Base-by-base conservation (phyloP, 2,113 vertebrate species). In the Pachypanchax playfairii region DNA sequence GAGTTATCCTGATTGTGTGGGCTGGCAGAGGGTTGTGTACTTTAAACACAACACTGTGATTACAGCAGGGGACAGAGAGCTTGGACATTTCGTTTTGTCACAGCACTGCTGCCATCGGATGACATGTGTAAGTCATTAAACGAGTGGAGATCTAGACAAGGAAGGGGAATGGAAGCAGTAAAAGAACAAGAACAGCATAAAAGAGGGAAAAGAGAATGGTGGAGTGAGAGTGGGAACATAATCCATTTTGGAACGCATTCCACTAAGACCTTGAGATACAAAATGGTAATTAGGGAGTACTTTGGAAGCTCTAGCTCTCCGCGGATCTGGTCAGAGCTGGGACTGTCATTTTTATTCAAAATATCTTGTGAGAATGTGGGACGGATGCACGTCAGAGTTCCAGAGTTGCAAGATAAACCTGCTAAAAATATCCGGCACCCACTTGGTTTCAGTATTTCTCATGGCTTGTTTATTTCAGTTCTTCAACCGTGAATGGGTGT, bases 51-150 rank as follows among this genome's bases (percentile, higher is more conserved):
- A 66, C 64, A 49, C 63, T 80, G 72, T 75, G 80, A 60, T 71
- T 77, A 52, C 67, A 64, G 74, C 74, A 64, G 43, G 44, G 46
- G 55, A 73, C 29, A 0, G 58, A 58, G 55, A 50, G 15, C 54
- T 8, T 21, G 56, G 69, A 43, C 68, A 78, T 78, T 84, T 71
- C 52, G 64, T 60, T 52, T 59, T 83, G 83, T 79, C 79, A 66
- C 59, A 51, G 67, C 53, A 2, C 52, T 51, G 54, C 61, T 41
- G 31, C 43, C 58, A 61, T 79, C 62, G 69, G 70, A 56, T 56
- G 62, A 85, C 90, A 89, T 90, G 81, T 91, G 89, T 70, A 50
- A 90, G 73, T 75, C 82, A 88, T 90, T 90, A 86, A 60, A 81
- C 2, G 28, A 62, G 62, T 43, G 53, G 62, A 80, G 66, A 79